Evolutionary conservation across 1,140 invertebrate genomes (phyloP), one percentile per base, ranked within the genome.

Genomic region (Daktulosphaira vitifoliae): DNA sequence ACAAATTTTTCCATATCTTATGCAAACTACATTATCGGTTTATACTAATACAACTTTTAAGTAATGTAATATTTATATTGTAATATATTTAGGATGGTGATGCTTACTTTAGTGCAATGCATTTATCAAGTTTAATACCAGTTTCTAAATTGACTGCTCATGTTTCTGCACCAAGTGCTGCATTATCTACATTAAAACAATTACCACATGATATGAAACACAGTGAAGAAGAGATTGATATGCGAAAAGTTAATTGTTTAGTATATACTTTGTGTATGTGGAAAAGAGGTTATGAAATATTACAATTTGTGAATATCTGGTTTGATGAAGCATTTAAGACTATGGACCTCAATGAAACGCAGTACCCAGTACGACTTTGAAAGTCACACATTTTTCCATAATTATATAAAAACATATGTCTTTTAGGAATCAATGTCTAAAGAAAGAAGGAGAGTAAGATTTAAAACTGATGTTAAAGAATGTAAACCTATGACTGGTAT

Each of bases 401-500:
- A n/a, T n/a, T n/a, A n/a, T n/a, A n/a, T n/a, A n/a, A n/a, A n/a
- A n/a, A n/a, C n/a, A n/a, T n/a, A n/a, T n/a, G n/a, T n/a, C 15
- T 33, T 56, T 26, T n/a, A 62, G 56, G 56, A 62, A 22, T 20
- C 9, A 26, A 62, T 13, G 20, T n/a, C 3, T 15, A 7, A 20
- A 22, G 13, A n/a, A 62, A 38, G 42, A 20, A 62, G 38, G 46
- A 46, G 13, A 3, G 56, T 62, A 3, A 62, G 56, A 62, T 62
- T 62, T 22, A 20, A 62, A 62, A 48, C 18, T 20, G 37, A 59
- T 44, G n/a, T 44, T 44, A 39, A 62, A 33, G 56, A 62, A 48
- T 62, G 56, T 48, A 62, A 62, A 46, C 56, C 56, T 20, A n/a
- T 46, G 42, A 62, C 56, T 29, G 56, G 56, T 48, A 15, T 62